These are phyloP conservation scores for Paralvinella palmiformis DNA, from an alignment of 1,140 invertebrate genomes.

Conservation along the genomic window DNA sequence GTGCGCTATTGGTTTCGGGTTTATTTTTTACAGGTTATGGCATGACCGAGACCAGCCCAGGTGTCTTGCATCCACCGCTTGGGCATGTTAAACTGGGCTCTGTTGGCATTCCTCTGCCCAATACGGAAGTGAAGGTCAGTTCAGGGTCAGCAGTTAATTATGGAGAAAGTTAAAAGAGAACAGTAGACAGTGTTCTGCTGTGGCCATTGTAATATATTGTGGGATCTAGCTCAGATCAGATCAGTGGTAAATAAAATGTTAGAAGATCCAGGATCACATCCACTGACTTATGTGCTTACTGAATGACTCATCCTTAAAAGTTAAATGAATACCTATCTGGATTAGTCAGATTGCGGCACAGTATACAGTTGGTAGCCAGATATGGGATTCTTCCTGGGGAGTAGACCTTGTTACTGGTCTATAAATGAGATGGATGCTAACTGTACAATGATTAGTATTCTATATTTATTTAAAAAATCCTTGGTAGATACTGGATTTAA, in stretches of 20 bases:
- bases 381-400: too few relatives aligned
- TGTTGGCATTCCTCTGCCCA: conserved; percentile 8
- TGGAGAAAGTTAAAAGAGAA: background rate
- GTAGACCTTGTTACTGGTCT: too few relatives aligned
- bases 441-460: too few relatives aligned
- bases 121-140: conserved; percentile 10
- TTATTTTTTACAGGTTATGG: conserved; percentile 17
- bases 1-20: too few relatives aligned
- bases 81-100: conserved; percentile 9
- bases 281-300: background rate
- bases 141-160: conserved; percentile 26
- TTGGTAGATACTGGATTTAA: too few relatives aligned
- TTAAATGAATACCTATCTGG: background rate
- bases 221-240: too few relatives aligned
- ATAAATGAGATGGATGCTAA: too few relatives aligned
- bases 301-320: background rate
- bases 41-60: conserved; percentile 15
- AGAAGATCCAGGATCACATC: background rate
- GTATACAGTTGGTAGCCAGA: too few relatives aligned
- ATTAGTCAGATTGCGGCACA: too few relatives aligned
- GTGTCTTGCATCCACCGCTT: background rate
- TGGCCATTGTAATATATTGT: background rate
- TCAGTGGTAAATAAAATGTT: too few relatives aligned
- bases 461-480: too few relatives aligned
- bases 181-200: background rate